Evolutionary conservation across 2,797 vertebrate genomes (phyloP).

Genomic region (Crotalus adamanteus): DNA sequence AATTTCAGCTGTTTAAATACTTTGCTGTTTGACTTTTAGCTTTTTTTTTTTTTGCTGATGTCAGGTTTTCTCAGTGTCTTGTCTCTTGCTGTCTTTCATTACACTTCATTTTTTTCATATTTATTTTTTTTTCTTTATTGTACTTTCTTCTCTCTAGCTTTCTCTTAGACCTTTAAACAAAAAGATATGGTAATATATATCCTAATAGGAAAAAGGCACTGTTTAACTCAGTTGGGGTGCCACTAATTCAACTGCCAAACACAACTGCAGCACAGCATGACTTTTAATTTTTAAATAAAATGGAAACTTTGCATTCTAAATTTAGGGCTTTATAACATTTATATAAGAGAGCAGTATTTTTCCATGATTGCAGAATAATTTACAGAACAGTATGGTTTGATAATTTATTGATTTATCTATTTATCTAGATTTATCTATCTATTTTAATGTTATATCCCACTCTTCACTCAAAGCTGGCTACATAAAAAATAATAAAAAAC

Average conservation of each 20-base stretch:
- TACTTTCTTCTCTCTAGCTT: slow-evolving; percentile 40
- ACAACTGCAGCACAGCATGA: slow-evolving; percentile 62
- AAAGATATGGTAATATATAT: slow-evolving; percentile 59
- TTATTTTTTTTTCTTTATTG: slow-evolving; percentile 58
- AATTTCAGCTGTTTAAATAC: slow-evolving; percentile 41
- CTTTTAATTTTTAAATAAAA: slow-evolving; percentile 65
- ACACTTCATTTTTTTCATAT: slow-evolving; percentile 56
- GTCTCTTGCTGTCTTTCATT: slow-evolving; percentile 50
- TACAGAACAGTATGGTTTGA: slow-evolving; percentile 55
- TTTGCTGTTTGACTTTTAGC: slow-evolving; percentile 48
- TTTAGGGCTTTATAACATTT: slow-evolving; percentile 50
- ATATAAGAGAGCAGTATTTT: slow-evolving; percentile 54
- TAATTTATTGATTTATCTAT: slow-evolving; percentile 35
- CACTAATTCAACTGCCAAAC: slow-evolving; percentile 61
- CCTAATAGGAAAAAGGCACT: slow-evolving; percentile 60
- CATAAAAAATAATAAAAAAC: background rate
- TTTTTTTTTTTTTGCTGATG: slow-evolving; percentile 48
- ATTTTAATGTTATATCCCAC: background rate
- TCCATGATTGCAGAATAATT: slow-evolving; percentile 54
- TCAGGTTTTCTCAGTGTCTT: slow-evolving; percentile 42
- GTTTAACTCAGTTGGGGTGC: slow-evolving; percentile 59
- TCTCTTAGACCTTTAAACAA: slow-evolving; percentile 59
- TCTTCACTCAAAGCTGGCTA: background rate
- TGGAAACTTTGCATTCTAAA: slow-evolving; percentile 63
- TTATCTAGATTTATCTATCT: background rate